A percentile compares a stretch with the other conserved stretches of the same genome.
phyloP scores from a whole-genome alignment of 1,140 invertebrate species.

The fruit fly (Drosophila melanogaster) region Release_6_plus_ISO1_MT NC_004354.4:22961501-22962000 shows the following conservation, averaged over 20 bases:
- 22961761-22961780: constrained; percentile 89
- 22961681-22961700: no score
- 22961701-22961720: no score
- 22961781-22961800: constrained; percentile 87
- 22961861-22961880: constrained; percentile 56
- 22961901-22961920: constrained; percentile 88
- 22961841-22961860: constrained; percentile 87
- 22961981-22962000: constrained; percentile 89
- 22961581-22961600: no score
- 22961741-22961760: constrained; percentile 51
- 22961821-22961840: constrained; percentile 89
- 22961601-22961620: no score
- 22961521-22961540: neutral
- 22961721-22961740: no score
- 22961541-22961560: no score
- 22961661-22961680: no score
- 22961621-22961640: no score
- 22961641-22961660: no score
- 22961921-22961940: constrained; percentile 89
- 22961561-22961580: no score
- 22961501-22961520: neutral
- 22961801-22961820: constrained; percentile 87
- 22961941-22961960: constrained; percentile 88
- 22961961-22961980: constrained; percentile 87
- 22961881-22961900: constrained; percentile 85